phyloP scores from a whole-genome alignment of 2,797 vertebrate genomes.

The Champsocephalus gunnari region DNA sequence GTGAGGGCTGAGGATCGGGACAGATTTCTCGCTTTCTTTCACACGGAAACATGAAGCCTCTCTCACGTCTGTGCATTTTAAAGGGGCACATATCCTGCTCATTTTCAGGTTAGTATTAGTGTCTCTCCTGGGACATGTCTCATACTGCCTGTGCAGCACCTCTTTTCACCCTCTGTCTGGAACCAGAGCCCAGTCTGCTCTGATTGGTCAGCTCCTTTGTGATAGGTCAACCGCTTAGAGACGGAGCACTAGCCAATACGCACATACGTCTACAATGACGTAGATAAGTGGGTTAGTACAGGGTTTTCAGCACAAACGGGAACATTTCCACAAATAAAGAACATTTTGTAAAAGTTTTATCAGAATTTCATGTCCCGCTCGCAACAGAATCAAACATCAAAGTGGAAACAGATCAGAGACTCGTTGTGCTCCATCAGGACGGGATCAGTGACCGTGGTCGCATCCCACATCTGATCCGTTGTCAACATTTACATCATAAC shows the following conservation, averaged over 20 bases:
- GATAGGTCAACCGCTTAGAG: too few species aligned
- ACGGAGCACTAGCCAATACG: too few species aligned
- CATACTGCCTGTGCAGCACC: too few species aligned
- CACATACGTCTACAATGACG: too few species aligned
- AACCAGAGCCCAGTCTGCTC: too few species aligned
- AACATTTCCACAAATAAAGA: conserved; percentile 23
- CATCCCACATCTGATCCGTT: conserved; percentile 20
- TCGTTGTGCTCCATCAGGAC: conserved; percentile 1
- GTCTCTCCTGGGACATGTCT: too few species aligned
- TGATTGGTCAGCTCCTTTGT: too few species aligned
- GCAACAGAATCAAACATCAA: conserved; percentile 37
- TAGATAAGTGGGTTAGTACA: too few species aligned
- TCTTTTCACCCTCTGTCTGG: too few species aligned
- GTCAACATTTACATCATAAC: conserved; percentile 39
- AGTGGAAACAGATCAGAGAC: conserved; percentile 12
- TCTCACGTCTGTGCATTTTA: not conserved
- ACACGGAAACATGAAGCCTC: not conserved
- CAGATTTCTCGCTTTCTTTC: not conserved
- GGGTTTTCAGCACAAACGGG: not conserved
- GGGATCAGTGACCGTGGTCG: conserved; percentile 43
- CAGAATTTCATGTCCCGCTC: conserved; percentile 27
- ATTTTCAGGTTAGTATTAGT: too few species aligned
- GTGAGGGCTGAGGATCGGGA: not conserved
- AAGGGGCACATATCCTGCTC: not conserved
- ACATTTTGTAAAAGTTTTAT: conserved; percentile 48